Conservation (phyloP, 2,797 vertebrate genomes). For the Chelidonichthys spinosus region DNA sequence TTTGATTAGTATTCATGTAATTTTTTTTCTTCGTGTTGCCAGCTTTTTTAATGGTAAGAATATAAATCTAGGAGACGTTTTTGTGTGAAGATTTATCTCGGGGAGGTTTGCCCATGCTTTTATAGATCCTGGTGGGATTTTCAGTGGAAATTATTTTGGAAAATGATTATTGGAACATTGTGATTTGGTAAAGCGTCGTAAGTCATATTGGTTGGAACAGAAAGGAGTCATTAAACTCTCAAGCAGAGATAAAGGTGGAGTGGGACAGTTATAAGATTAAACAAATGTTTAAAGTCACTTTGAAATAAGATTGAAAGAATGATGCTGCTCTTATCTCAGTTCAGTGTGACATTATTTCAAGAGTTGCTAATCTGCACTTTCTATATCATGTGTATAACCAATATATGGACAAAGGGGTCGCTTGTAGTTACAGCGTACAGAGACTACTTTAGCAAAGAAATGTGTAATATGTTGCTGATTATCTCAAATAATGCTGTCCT, state of each 20-base stretch:
- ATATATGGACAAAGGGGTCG: background rate
- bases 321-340: background rate
- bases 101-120: constrained; percentile 30
- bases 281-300: constrained; percentile 25
- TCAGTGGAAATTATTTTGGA: constrained; percentile 22
- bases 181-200: constrained; percentile 12
- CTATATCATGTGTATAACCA: background rate
- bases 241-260: constrained; percentile 11
- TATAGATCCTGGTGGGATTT: constrained; percentile 28
- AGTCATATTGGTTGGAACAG: constrained; percentile 17
- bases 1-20: constrained; percentile 60
- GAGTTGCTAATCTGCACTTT: background rate
- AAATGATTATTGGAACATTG: constrained; percentile 29
- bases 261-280: constrained; percentile 11
- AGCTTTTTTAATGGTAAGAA: constrained; percentile 44
- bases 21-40: constrained; percentile 34
- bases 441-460: background rate
- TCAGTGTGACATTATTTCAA: constrained; percentile 5
- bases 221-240: constrained; percentile 19
- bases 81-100: constrained; percentile 29
- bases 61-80: constrained; percentile 35
- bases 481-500: too few relatives aligned
- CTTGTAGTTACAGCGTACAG: background rate
- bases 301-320: constrained; percentile 27
- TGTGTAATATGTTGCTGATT: too few relatives aligned